phyloP scores from a whole-genome alignment of 2,888 invertebrate genomes.

The Himalopsyche anomala region DNA sequence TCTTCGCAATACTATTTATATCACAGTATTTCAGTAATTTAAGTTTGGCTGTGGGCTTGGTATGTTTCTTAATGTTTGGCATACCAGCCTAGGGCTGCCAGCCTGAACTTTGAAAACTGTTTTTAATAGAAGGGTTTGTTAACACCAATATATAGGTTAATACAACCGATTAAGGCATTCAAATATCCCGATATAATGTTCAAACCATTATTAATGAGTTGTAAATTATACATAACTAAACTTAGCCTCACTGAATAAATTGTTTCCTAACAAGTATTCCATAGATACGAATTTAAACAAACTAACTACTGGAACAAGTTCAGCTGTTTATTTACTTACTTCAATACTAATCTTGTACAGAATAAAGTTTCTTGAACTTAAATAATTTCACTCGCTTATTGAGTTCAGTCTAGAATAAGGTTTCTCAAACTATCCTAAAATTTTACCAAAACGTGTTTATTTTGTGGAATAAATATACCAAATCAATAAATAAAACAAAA shows the following conservation, averaged over 20 bases:
- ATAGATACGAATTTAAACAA: neutral
- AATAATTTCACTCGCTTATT: too few species aligned
- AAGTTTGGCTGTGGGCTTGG: neutral
- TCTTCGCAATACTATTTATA: neutral
- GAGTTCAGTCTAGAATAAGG: too few species aligned
- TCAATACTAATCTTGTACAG: too few species aligned
- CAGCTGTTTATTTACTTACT: neutral
- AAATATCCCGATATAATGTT: slow-evolving; percentile 26
- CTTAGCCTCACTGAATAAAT: neutral
- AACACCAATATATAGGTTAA: slow-evolving; percentile 24
- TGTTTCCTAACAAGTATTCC: slow-evolving; percentile 12
- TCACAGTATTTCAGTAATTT: neutral
- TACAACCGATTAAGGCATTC: slow-evolving; percentile 14
- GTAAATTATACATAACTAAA: slow-evolving; percentile 16
- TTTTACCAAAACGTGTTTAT: too few species aligned
- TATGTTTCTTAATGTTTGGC: slow-evolving; percentile 25
- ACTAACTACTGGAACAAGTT: neutral
- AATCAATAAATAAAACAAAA: too few species aligned
- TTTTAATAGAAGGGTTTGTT: slow-evolving; percentile 26
- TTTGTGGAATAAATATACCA: too few species aligned
- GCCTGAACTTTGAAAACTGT: neutral
- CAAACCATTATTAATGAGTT: slow-evolving; percentile 22
- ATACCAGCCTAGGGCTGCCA: slow-evolving; percentile 8
- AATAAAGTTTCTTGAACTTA: too few species aligned
- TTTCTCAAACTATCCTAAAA: too few species aligned